These are phyloP conservation scores for Eupeodes corollae DNA, from an alignment of 1,140 invertebrate genomes.

Conservation along the genomic window DNA sequence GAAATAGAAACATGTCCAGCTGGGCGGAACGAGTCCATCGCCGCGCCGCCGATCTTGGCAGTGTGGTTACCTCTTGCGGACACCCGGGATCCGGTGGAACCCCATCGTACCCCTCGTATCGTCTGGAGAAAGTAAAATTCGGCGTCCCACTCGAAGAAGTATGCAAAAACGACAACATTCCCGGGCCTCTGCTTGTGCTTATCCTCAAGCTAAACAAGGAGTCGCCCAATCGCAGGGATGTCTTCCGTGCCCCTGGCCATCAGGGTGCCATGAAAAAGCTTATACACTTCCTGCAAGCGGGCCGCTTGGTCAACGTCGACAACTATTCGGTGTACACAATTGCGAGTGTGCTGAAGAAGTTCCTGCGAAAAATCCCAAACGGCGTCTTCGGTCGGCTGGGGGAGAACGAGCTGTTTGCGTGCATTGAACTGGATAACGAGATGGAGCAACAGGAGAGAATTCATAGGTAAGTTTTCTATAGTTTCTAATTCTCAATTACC, in stretches of 20 bases:
- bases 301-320: slow-evolving; percentile 91
- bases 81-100: slow-evolving; percentile 44
- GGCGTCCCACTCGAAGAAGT: slow-evolving; percentile 79
- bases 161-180: slow-evolving; percentile 87
- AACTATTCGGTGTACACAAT: slow-evolving; percentile 98
- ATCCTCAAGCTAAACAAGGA: slow-evolving; percentile 92
- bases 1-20: slow-evolving; percentile 55
- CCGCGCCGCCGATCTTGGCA: slow-evolving; percentile 74
- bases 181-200: slow-evolving; percentile 76
- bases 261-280: slow-evolving; percentile 93
- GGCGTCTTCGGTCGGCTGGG: slow-evolving; percentile 87
- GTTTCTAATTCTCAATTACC: neutral
- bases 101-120: slow-evolving; percentile 60
- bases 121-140: slow-evolving; percentile 88
- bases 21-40: slow-evolving; percentile 84
- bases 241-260: slow-evolving; percentile 87
- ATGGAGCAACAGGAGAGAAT: slow-evolving; percentile 83
- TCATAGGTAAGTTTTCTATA: slow-evolving; percentile 68
- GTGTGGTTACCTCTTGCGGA: slow-evolving; percentile 79
- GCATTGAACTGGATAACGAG: slow-evolving; percentile 66
- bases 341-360: slow-evolving; percentile 94
- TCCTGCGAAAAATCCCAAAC: slow-evolving; percentile 92
- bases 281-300: slow-evolving; percentile 88
- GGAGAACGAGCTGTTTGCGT: slow-evolving; percentile 81
- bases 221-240: slow-evolving; percentile 82